Conservation (phyloP, 2,888 invertebrate genomes). For the Venustoraphidia nigricollis region DNA sequence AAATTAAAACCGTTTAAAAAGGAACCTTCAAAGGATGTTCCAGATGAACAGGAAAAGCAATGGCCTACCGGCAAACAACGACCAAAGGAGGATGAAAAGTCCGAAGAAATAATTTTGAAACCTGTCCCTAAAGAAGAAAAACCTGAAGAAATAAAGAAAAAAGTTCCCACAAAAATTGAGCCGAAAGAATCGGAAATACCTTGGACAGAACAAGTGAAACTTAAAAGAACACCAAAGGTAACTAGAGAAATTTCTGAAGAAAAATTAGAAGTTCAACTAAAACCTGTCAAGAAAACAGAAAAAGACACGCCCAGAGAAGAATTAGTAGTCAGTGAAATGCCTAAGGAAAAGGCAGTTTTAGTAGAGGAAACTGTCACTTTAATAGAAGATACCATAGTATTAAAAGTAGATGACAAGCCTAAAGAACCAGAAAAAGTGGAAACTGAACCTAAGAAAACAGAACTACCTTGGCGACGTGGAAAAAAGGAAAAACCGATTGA, state of each 20-base stretch:
- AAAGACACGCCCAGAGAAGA: conserved; percentile 8
- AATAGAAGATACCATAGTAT: conserved; percentile 39
- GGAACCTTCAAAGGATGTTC: conserved; percentile 3
- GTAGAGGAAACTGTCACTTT: conserved; percentile 38
- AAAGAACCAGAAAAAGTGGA: conserved; percentile 12
- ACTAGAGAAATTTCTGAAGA: conserved; percentile 2
- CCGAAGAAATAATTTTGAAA: conserved; percentile 18
- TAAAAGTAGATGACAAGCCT: conserved; percentile 26
- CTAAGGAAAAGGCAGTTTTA: conserved; percentile 18
- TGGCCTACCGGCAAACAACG: conserved; percentile 23
- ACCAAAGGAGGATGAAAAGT: conserved; percentile 18
- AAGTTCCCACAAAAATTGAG: conserved; percentile 6
- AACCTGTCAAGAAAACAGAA: conserved; percentile 8
- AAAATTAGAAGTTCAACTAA: conserved; percentile 14
- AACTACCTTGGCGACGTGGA: conserved; percentile 12
- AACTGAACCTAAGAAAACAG: conserved; percentile 4
- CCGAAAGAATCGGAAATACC: conserved; percentile 9
- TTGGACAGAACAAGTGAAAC: too few species aligned
- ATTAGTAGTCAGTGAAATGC: conserved; percentile 7
- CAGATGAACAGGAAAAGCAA: conserved; percentile 9
- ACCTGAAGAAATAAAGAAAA: conserved; percentile 14
- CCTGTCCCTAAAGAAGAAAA: conserved; percentile 14
- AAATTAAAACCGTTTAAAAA: conserved; percentile 16
- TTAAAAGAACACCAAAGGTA: not conserved
- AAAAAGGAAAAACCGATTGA: conserved; percentile 13